phyloP scores from a whole-genome alignment of 2,797 vertebrate species.

The Sebastes hubbsi region DNA sequence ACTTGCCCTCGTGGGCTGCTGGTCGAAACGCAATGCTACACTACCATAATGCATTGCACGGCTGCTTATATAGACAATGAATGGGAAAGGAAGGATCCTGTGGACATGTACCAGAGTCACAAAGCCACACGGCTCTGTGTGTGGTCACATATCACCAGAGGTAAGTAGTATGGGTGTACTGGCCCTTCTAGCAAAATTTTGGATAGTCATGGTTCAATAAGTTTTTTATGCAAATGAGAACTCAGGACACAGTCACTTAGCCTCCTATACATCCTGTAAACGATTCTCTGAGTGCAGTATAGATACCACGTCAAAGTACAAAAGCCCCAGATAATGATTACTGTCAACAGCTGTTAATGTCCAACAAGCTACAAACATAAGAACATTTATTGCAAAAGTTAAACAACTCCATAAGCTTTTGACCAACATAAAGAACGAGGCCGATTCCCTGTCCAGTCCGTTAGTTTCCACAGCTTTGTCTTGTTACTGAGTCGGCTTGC shows the following conservation, averaged over 20 bases:
- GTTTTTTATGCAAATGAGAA: background rate
- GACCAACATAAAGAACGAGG: background rate
- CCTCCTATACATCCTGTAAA: constrained; percentile 9
- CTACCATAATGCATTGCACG: too few relatives aligned
- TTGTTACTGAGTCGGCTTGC: background rate
- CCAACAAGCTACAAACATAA: constrained; percentile 44
- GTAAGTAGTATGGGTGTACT: background rate
- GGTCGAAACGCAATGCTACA: too few relatives aligned
- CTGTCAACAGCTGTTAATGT: constrained; percentile 60
- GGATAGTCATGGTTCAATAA: background rate
- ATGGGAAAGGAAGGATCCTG: too few relatives aligned
- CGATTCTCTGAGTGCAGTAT: background rate
- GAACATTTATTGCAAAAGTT: constrained; percentile 39
- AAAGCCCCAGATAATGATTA: constrained; percentile 59
- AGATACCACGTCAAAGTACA: background rate
- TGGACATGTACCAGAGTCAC: too few relatives aligned
- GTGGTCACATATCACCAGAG: background rate
- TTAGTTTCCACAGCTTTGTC: background rate
- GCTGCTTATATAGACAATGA: too few relatives aligned
- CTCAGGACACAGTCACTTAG: background rate
- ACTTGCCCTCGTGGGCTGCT: too few relatives aligned
- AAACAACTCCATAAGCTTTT: constrained; percentile 30
- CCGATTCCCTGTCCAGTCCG: background rate
- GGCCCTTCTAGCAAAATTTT: background rate
- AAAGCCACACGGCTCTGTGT: background rate